Base-by-base conservation (phyloP, 2,797 vertebrate genomes). In the Coracias cyanogaster region DNA sequence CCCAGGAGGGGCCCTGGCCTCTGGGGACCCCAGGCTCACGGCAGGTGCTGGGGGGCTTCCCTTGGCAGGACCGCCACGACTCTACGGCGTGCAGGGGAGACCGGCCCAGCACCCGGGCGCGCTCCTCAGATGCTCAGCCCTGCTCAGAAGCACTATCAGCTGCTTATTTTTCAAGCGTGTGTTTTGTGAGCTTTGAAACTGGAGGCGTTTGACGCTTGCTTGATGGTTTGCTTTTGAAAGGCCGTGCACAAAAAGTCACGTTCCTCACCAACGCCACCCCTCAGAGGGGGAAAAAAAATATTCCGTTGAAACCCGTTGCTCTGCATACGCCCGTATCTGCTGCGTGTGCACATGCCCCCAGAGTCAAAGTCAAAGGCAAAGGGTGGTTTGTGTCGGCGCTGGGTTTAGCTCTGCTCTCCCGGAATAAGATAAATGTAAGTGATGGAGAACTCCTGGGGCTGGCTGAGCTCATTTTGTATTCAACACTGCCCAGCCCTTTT, bases 401-500 rank as follows among this genome's bases (percentile, higher is more conserved):
- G 95, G 54, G 92, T 96, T 98, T 97, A 96, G 94, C 80, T 95
- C 95, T 88, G 85, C 97, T 96, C 95, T 97, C 95, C 67, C 94
- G 66, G 98, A 98, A 97, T 97, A 98, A 98, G 97, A 98, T 98
- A 98, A 98, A 98, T 98, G 98, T 98, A 97, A 98, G 97, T 91
- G 98, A 89, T 95, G 96, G 95, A 97, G 98, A 94, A 97, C 98
- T 98, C 98, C 98, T 98, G 98, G 97, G 98, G 98, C 97, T 98
- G 96, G 54, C 86, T 97, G 96, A 98, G 97, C 98, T 99, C 98
- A 98, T 98, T 99, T 98, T 98, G 98, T 98, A 98, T 99, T 99
- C 99, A 98, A 93, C 96, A 91, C 98, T 97, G 96, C 96, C 98
- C 31, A 43, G 95, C 95, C 97, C 97, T 98, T 98, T 98, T 98